phyloP scores from a whole-genome alignment of 2,888 invertebrate species.

The Cetonia aurata region DNA sequence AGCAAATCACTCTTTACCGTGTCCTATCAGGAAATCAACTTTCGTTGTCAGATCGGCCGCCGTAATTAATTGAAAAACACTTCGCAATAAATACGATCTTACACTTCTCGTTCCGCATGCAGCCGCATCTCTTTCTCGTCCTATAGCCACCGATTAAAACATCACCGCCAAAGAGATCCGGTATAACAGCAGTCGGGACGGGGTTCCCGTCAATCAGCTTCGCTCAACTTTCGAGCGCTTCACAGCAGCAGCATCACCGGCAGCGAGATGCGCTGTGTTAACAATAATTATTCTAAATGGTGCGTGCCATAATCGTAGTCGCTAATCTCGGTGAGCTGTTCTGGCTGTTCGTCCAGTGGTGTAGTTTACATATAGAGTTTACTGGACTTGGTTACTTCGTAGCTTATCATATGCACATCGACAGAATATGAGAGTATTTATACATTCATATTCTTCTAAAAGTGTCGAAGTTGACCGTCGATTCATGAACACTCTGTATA shows the following conservation, averaged over 20 bases:
- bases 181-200: conserved; percentile 9
- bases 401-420: too few species aligned
- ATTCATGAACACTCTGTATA: too few species aligned
- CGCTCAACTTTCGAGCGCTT: conserved; percentile 8
- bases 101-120: conserved; percentile 9
- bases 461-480: too few species aligned
- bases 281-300: conserved; percentile 7
- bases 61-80: conserved; percentile 29
- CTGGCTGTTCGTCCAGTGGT: not conserved
- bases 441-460: too few species aligned
- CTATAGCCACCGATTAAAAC: conserved; percentile 6
- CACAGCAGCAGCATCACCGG: not conserved
- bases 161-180: conserved; percentile 18
- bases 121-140: conserved; percentile 16
- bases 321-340: not conserved
- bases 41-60: conserved; percentile 10
- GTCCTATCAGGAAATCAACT: conserved; percentile 13
- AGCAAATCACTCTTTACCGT: not conserved
- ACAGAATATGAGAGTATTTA: too few species aligned
- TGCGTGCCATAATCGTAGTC: not conserved
- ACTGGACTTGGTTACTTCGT: too few species aligned
- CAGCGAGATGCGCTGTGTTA: too few species aligned
- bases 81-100: conserved; percentile 8
- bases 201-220: conserved; percentile 18
- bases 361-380: too few species aligned